Conservation (phyloP, 1,140 invertebrate genomes). For the Drosophila oshimai region DNA sequence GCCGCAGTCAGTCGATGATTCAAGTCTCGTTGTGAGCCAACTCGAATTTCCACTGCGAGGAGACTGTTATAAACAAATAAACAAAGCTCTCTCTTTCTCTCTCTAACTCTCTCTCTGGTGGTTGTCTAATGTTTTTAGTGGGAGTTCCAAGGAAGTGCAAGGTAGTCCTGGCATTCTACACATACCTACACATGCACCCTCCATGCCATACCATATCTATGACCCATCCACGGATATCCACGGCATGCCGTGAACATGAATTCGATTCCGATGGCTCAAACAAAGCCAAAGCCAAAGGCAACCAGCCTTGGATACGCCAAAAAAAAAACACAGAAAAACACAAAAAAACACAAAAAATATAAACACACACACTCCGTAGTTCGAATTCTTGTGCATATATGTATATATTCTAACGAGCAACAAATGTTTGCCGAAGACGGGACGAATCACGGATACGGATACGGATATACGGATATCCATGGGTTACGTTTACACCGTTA, state of each 20-base stretch:
- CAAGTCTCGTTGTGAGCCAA: constrained; percentile 38
- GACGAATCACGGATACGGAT: neutral
- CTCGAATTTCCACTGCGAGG: constrained; percentile 42
- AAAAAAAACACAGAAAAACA: constrained; percentile 1
- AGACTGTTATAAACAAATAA: constrained; percentile 72
- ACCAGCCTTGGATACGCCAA: constrained; percentile 57
- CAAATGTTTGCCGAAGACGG: constrained; percentile 33
- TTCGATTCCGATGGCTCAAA: constrained; percentile 51
- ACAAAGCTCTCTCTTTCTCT: constrained; percentile 31
- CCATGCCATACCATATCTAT: neutral
- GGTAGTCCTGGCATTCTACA: constrained; percentile 47
- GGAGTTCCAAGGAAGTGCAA: constrained; percentile 54
- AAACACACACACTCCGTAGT: neutral
- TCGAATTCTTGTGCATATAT: neutral
- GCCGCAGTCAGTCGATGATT: constrained; percentile 46
- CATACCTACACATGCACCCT: constrained; percentile 14
- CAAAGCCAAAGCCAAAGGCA: constrained; percentile 48
- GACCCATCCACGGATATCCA: neutral
- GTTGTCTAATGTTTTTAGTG: constrained; percentile 58
- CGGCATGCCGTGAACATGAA: constrained; percentile 50
- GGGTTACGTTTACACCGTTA: neutral
- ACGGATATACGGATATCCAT: neutral
- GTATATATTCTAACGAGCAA: constrained; percentile 29
- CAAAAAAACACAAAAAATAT: neutral
- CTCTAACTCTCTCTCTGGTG: neutral